Percentiles rank a stretch among this genome's conserved stretches.
phyloP scores from a whole-genome alignment of 2,113 vertebrate species.

The Ciconia stormi region DNA sequence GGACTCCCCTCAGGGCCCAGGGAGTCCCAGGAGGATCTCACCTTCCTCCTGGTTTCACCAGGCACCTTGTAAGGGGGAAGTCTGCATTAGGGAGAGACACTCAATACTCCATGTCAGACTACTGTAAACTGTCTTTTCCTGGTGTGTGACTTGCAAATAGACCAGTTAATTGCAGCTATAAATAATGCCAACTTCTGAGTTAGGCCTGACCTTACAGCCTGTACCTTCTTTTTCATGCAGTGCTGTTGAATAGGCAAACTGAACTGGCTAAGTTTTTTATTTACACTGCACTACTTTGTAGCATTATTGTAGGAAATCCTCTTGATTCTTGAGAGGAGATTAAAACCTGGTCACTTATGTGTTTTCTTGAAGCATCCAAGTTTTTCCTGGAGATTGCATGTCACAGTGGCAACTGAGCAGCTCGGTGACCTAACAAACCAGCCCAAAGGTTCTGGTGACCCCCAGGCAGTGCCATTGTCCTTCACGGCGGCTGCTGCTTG shows the following conservation, averaged over 20 bases:
- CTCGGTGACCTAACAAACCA: neutral
- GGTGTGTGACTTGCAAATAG: neutral
- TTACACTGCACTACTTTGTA: neutral
- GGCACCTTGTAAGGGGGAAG: neutral
- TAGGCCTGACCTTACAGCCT: neutral
- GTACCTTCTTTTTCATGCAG: neutral
- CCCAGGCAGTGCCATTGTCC: neutral
- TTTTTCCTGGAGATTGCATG: neutral
- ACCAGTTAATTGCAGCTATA: neutral
- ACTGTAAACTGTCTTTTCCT: neutral
- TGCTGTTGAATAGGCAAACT: neutral
- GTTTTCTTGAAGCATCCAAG: neutral
- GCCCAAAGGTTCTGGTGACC: neutral
- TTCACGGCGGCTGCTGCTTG: neutral
- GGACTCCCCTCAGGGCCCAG: neutral
- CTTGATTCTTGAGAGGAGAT: neutral
- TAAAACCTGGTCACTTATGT: neutral
- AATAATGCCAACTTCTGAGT: neutral
- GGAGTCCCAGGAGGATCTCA: neutral
- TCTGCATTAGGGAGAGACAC: neutral
- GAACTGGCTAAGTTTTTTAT: neutral
- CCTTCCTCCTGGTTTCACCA: neutral
- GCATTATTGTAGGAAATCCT: neutral
- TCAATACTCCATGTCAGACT: neutral
- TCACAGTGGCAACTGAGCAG: neutral